Conservation (phyloP, 2,797 vertebrate genomes). For the Epinephelus awoara region DNA sequence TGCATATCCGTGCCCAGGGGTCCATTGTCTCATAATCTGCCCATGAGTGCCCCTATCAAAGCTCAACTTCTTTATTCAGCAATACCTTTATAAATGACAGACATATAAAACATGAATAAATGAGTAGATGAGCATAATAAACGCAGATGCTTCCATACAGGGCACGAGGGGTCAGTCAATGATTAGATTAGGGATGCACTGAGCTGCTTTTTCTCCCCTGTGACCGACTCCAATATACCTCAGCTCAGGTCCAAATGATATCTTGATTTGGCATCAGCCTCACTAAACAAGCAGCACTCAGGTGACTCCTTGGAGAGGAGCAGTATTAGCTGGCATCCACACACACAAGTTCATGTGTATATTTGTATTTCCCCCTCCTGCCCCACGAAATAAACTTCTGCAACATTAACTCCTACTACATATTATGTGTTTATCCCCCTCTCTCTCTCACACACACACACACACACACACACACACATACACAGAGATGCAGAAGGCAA, state of each 20-base stretch:
- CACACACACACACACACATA: conserved; percentile 3
- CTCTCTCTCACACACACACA: no score
- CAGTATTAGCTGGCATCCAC: not conserved
- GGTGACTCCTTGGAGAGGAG: not conserved
- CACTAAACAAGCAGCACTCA: not conserved
- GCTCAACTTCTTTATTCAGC: no score
- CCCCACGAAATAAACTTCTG: conserved; percentile 32
- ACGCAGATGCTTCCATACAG: not conserved
- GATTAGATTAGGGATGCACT: not conserved
- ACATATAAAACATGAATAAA: not conserved
- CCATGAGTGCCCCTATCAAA: no score
- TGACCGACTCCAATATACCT: not conserved
- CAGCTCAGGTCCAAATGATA: conserved; percentile 7
- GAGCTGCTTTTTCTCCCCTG: not conserved
- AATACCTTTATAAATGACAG: not conserved
- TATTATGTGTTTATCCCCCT: conserved; percentile 3
- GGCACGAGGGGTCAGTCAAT: not conserved
- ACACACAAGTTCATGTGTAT: conserved; percentile 1
- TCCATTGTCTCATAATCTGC: no score
- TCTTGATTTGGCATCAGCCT: not conserved
- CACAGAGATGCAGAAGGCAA: conserved; percentile 31
- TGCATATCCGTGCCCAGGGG: no score
- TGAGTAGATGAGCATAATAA: not conserved
- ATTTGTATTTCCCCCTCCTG: conserved; percentile 22
- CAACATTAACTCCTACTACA: conserved; percentile 11